Evolutionary conservation across 2,113 vertebrate species (phyloP), one percentile per base, ranked within the genome.

Genomic region (Ahaetulla prasina): DNA sequence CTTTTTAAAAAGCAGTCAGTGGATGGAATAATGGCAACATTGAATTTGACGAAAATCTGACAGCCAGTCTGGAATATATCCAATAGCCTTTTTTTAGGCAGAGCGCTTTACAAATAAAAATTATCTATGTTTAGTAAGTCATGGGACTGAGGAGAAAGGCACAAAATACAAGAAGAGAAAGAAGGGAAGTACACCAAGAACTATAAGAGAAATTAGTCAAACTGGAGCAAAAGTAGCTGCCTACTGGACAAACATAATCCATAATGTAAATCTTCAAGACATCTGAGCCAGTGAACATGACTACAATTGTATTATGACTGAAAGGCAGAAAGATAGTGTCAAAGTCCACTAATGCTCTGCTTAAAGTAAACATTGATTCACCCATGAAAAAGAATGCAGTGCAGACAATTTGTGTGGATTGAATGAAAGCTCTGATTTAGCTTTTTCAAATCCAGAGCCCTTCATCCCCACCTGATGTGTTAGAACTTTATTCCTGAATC

Each of bases 131-230:
- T 63, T 91, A 93, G 74, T 89, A 89, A 53, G 45, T 91, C 90
- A 68, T 45, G n/a, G 53, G 35, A 68, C 68, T 63, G 87, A 11
- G 90, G 12, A 43, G 3, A 87, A 89, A 43, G 57, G 1, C 8
- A 16, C 63, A 68, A 53, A 47, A 89, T 8, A 91, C 18, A 0
- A 0, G 39, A 88, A 68, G 91, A 50, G 1, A 1, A 88, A 47
- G 39, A 8, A 60, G 16, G 0, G 2, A 45, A 91, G 39, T 54
- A 12, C 16, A 1, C 0, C 0, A 91, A 89, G 92, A 92, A 47
- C 63, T n/a, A 91, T 39, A 87, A 89, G 91, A 93, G 94, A 91
- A 95, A 90, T 50, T 35, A 74, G 89, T 90, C n/a, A 39, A 90
- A 92, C 53, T 12, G 5, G 89, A 53, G 92, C 4, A 23, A 91